phyloP scores from a whole-genome alignment of 1,140 invertebrate species.

The Liolophura sinensis region DNA sequence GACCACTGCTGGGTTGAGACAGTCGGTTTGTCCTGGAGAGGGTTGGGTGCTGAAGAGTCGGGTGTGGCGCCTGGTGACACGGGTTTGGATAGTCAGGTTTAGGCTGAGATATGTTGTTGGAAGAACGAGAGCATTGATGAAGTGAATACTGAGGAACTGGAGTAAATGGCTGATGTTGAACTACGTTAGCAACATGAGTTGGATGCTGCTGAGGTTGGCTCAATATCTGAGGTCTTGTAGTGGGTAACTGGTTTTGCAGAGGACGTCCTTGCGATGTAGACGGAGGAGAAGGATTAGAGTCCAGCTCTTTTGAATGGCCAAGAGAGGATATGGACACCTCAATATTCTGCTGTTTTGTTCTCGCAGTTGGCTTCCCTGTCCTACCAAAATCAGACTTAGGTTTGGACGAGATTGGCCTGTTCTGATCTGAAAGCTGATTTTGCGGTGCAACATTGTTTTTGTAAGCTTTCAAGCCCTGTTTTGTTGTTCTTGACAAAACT shows the following conservation, averaged over 20 bases:
- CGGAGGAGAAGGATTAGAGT: conserved; percentile 1
- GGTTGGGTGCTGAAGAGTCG: too few relatives aligned
- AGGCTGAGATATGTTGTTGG: background rate
- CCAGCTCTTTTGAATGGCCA: background rate
- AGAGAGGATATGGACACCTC: background rate
- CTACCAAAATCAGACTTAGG: too few relatives aligned
- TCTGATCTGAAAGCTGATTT: too few relatives aligned
- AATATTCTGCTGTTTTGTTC: conserved; percentile 5
- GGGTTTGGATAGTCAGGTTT: too few relatives aligned
- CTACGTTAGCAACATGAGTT: conserved; percentile 30
- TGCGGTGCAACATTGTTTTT: too few relatives aligned
- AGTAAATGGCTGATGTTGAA: conserved; percentile 18
- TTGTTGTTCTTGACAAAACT: too few relatives aligned
- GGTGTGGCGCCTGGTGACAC: too few relatives aligned
- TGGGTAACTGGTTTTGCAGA: conserved; percentile 8
- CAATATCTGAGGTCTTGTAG: conserved; percentile 1
- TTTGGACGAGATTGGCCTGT: too few relatives aligned
- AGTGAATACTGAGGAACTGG: conserved; percentile 3
- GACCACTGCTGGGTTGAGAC: background rate
- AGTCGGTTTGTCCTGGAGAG: too few relatives aligned
- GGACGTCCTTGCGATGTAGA: conserved; percentile 4
- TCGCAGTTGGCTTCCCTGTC: too few relatives aligned
- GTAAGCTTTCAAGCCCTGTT: too few relatives aligned
- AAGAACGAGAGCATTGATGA: conserved; percentile 1
- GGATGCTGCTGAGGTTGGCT: background rate